phyloP scores from a whole-genome alignment of 2,797 vertebrate species.

The Squalus acanthias region DNA sequence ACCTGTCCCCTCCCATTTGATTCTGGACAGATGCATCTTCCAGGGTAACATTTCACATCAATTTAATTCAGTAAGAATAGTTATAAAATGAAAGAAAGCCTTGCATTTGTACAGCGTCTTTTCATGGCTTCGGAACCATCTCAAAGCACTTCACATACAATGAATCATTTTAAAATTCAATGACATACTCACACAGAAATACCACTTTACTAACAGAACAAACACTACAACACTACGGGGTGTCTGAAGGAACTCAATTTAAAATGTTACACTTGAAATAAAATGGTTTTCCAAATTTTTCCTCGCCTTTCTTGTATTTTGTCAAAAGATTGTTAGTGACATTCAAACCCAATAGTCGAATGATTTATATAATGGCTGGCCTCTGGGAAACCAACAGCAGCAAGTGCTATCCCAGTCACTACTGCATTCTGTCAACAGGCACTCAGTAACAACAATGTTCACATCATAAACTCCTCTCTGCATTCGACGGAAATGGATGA shows the following conservation, averaged over 20 bases:
- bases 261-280: neutral
- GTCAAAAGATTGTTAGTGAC: neutral
- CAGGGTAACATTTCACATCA: neutral
- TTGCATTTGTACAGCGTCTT: neutral
- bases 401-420: neutral
- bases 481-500: neutral
- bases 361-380: neutral
- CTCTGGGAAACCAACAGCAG: neutral
- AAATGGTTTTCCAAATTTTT: neutral
- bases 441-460: neutral
- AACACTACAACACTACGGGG: neutral
- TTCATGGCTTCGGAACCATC: neutral
- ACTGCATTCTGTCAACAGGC: neutral
- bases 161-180: neutral
- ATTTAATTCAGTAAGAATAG: neutral
- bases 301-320: neutral
- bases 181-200: neutral
- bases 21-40: neutral
- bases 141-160: neutral
- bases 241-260: neutral
- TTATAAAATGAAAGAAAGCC: neutral
- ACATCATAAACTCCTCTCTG: neutral
- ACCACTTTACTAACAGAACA: neutral
- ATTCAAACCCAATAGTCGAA: neutral
- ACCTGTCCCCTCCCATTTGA: neutral